Conservation (phyloP, 2,113 vertebrate genomes). For the Tricholaema leucomelas region DNA sequence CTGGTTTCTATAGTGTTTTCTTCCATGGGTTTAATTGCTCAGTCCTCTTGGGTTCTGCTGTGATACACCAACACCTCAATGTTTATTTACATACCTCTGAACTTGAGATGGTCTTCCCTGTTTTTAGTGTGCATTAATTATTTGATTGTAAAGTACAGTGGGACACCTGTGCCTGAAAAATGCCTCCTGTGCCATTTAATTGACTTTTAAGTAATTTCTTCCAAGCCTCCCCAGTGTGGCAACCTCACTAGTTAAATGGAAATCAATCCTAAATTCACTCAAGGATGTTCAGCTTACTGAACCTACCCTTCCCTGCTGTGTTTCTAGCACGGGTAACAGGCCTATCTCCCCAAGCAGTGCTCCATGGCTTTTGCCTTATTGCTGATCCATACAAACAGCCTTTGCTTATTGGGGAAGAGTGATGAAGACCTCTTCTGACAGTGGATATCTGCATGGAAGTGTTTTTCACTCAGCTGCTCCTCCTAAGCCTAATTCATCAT, state of each 20-base stretch:
- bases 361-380: neutral
- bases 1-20: neutral
- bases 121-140: neutral
- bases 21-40: neutral
- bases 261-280: neutral
- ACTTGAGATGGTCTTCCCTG: neutral
- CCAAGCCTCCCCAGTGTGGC: neutral
- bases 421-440: neutral
- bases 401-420: neutral
- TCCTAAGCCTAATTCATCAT: neutral
- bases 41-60: neutral
- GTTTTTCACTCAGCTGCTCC: neutral
- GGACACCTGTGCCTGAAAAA: neutral
- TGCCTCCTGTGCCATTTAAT: neutral
- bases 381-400: neutral
- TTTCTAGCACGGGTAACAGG: neutral
- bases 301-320: neutral
- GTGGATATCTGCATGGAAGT: neutral
- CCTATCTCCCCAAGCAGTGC: neutral
- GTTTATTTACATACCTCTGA: neutral
- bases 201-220: neutral
- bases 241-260: neutral
- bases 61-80: neutral
- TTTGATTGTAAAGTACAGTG: neutral
- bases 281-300: neutral